Percentiles rank a stretch among this genome's conserved stretches.
These are phyloP conservation scores for Adelosebastes latens DNA, from an alignment of 2,797 vertebrate genomes.

Conservation along the genomic window DNA sequence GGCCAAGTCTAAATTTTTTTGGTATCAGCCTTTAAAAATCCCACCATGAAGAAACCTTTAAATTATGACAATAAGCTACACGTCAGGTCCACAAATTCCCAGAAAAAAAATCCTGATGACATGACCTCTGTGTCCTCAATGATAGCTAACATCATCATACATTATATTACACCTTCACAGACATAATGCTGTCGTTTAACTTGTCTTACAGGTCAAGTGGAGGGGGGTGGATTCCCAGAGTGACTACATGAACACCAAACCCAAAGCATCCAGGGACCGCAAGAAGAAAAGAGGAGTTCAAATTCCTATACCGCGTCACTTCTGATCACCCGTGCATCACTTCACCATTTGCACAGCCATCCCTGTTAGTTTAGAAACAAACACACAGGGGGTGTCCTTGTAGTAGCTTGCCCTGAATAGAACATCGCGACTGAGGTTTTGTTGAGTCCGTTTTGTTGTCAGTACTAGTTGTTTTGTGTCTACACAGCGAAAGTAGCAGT, in stretches of 20 bases:
- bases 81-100: neutral
- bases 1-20: too few species aligned
- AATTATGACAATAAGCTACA: neutral
- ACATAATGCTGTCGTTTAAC: neutral
- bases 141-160: neutral
- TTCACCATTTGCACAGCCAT: neutral
- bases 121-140: neutral
- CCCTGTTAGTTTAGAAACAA: neutral
- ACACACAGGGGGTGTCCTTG: neutral
- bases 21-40: neutral
- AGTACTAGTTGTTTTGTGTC: conserved; percentile 3
- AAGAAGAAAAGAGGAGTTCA: conserved; percentile 63
- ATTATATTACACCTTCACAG: neutral
- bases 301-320: conserved; percentile 47
- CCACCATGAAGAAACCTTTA: neutral
- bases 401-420: neutral
- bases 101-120: neutral
- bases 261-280: conserved; percentile 29
- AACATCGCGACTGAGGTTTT: neutral
- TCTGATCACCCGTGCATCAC: conserved; percentile 19
- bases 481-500: conserved; percentile 29
- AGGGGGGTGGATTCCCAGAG: conserved; percentile 45
- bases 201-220: conserved; percentile 59
- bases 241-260: conserved; percentile 81
- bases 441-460: neutral